Evolutionary conservation across 2,113 vertebrate species (phyloP).

Genomic region (Megaleporinus macrocephalus): DNA sequence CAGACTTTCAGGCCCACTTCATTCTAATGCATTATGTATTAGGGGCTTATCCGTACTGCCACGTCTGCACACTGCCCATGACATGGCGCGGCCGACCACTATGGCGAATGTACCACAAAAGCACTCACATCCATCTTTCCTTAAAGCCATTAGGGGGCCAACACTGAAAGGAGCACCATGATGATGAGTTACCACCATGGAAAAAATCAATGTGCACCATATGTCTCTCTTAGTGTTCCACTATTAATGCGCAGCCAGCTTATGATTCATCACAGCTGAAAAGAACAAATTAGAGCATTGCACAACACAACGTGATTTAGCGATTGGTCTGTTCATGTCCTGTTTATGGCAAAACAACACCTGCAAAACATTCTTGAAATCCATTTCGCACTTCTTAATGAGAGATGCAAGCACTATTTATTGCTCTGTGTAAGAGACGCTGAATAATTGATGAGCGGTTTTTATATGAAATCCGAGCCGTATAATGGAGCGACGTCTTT

Average conservation of each 20-base stretch:
- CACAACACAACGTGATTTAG: constrained; percentile 69
- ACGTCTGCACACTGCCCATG: constrained; percentile 43
- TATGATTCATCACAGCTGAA: constrained; percentile 63
- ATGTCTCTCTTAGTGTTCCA: constrained; percentile 65
- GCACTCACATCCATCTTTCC: constrained; percentile 64
- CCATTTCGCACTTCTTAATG: constrained; percentile 47
- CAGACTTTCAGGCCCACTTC: neutral
- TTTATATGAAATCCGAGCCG: constrained; percentile 20
- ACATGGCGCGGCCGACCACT: constrained; percentile 16
- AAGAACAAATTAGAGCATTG: constrained; percentile 69
- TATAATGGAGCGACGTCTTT: constrained; percentile 1
- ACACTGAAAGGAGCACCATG: constrained; percentile 44
- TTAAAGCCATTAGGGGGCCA: constrained; percentile 67
- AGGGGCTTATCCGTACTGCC: constrained; percentile 59
- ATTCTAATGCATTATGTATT: constrained; percentile 69
- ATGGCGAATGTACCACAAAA: constrained; percentile 27
- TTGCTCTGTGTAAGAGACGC: constrained; percentile 1
- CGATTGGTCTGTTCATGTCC: constrained; percentile 32
- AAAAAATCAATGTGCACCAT: constrained; percentile 66
- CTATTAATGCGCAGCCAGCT: constrained; percentile 63
- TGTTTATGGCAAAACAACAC: constrained; percentile 40
- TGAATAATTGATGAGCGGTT: constrained; percentile 35
- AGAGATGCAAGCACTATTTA: constrained; percentile 40
- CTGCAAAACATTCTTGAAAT: constrained; percentile 30
- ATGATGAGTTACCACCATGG: constrained; percentile 57